These are phyloP conservation scores for Chaetophractus vellerosus DNA, from an alignment of 2,797 vertebrate species.

Conservation along the genomic window DNA sequence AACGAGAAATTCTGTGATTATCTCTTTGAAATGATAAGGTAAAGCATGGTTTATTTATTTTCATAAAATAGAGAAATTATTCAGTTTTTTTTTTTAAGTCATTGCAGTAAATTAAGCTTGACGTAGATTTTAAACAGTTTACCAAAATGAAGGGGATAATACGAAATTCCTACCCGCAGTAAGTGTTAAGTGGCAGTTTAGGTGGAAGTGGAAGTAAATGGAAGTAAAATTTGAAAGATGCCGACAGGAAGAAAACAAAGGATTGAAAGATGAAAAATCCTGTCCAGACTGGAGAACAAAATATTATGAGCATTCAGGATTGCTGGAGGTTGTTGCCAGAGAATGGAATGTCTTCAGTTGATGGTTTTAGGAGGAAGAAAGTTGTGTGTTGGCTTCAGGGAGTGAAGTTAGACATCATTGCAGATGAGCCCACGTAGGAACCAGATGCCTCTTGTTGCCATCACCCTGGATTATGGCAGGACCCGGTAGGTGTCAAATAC, in stretches of 20 bases:
- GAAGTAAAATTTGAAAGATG: not conserved
- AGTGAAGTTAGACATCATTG: not conserved
- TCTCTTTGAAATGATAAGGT: not conserved
- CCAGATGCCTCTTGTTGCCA: not conserved
- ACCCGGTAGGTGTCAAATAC: not conserved
- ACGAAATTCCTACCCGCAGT: slow-evolving; percentile 10
- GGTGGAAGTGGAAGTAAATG: not conserved
- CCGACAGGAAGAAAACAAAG: not conserved
- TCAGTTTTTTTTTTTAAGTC: too few species aligned
- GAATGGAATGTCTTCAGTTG: not conserved
- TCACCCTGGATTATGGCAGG: not conserved
- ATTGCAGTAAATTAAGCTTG: slow-evolving; percentile 29
- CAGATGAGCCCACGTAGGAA: not conserved
- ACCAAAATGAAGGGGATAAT: not conserved
- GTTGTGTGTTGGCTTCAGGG: not conserved
- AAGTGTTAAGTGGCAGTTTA: not conserved
- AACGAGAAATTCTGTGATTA: not conserved
- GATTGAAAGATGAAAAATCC: not conserved
- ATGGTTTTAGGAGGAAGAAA: not conserved
- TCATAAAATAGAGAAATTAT: not conserved
- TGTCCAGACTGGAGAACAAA: not conserved
- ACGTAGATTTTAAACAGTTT: slow-evolving; percentile 51
- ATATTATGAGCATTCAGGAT: not conserved
- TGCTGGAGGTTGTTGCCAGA: not conserved
- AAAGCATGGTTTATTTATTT: not conserved